These are phyloP conservation scores for Drosophila hamatofila DNA, from an alignment of 2,888 invertebrate species.

Conservation along the genomic window DNA sequence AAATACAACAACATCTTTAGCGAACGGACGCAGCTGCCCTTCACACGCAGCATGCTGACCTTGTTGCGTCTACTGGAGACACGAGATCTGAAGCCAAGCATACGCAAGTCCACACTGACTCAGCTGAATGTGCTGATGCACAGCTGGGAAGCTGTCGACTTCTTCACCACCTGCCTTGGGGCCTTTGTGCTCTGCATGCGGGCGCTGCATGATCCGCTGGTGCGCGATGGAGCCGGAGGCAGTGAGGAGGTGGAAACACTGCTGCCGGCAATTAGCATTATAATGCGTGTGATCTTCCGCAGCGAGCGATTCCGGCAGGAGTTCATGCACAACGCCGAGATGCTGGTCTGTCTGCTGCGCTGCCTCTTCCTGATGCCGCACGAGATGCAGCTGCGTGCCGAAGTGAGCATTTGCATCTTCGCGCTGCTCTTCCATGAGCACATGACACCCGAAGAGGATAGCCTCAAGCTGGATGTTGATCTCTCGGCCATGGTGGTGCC, in stretches of 20 bases:
- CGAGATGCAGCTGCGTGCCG: constrained; percentile 71
- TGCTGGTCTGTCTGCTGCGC: constrained; percentile 77
- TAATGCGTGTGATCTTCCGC: constrained; percentile 27
- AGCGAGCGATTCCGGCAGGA: constrained; percentile 71
- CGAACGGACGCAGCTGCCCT: constrained; percentile 27
- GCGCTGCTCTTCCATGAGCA: constrained; percentile 71
- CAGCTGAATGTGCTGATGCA: constrained; percentile 74
- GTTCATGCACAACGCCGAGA: constrained; percentile 67
- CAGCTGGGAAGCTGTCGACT: constrained; percentile 43
- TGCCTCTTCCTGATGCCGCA: constrained; percentile 74
- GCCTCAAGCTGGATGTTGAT: constrained; percentile 58
- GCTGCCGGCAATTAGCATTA: constrained; percentile 78
- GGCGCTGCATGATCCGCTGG: constrained; percentile 24
- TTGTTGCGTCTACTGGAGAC: constrained; percentile 77
- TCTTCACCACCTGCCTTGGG: constrained; percentile 26
- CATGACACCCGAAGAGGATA: constrained; percentile 50
- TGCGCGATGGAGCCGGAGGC: neutral
- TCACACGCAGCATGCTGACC: constrained; percentile 55
- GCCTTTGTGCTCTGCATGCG: constrained; percentile 22
- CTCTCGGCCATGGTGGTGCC: constrained; percentile 72
- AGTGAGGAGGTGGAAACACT: constrained; percentile 26
- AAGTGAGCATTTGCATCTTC: constrained; percentile 78
- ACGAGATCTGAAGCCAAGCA: constrained; percentile 75
- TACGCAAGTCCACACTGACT: constrained; percentile 73
- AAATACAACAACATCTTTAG: constrained; percentile 71